Evolutionary conservation across 1,140 invertebrate species (phyloP), one percentile per base, ranked within the genome.

Genomic region (Globodera ellingtonae): DNA sequence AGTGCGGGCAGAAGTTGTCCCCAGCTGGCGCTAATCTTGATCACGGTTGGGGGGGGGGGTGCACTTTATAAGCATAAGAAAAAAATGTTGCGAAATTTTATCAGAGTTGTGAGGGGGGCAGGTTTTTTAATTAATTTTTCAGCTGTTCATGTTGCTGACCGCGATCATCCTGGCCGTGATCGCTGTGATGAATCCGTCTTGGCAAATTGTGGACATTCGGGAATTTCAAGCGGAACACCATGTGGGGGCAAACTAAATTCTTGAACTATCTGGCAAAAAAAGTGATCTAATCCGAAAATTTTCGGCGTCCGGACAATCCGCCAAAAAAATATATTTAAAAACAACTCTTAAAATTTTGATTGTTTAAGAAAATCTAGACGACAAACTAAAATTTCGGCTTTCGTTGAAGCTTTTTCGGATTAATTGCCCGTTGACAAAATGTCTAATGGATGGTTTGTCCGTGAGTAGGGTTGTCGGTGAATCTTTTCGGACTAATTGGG

Each of bases 151-250:
- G 65, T 78, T 88, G 62, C 69, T 89, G 44, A 79, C 78, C 18
- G 87, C 73, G 6, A 79, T 88, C 13, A 86, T 83, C 69, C 79
- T 88, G 72, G 79, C 78, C 67, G 74, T 86, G 21, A 86, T 82
- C 59, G 87, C 85, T 47, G 79, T 85, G 9, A 75, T 89, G 59
- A 88, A 81, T 67, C 87, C 87, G 13, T 82, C 83, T 52, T 88
- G 87, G 87, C 87, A 88, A 79, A 87, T 88, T 24, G 87, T 88
- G 24, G 88, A 88, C 77, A 86, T 88, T 69, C 75, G 87, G 50
- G 86, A 88, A 70, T 88, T 88, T 67, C 79, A 82, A 76, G 84
- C 87, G 8, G 84, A 85, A 77, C 87, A 88, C 81, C 87, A 88
- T 81, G 87, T 88, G 76, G 82, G 84, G 65, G 50, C 35, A 35